Percentiles rank a stretch among this genome's conserved stretches.
These are phyloP conservation scores for Scytalopus superciliaris DNA, from an alignment of 2,113 vertebrate genomes.

Conservation along the genomic window DNA sequence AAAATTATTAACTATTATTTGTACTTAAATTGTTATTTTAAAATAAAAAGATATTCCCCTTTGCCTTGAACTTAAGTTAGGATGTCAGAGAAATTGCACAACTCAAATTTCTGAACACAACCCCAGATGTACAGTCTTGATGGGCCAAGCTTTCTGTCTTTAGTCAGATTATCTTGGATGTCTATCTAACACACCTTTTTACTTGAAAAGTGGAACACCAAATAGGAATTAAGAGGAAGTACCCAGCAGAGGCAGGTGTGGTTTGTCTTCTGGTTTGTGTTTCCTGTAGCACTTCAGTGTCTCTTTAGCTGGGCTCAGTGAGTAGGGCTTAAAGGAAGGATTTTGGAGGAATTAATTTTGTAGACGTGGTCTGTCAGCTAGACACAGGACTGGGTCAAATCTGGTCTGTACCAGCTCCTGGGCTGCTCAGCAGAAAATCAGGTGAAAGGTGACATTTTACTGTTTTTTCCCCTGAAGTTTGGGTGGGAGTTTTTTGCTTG, in stretches of 20 bases:
- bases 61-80: background rate
- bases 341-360: background rate
- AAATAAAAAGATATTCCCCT: background rate
- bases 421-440: background rate
- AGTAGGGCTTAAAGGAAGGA: background rate
- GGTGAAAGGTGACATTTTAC: background rate
- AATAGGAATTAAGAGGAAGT: background rate
- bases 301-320: background rate
- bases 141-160: background rate
- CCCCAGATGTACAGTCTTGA: background rate
- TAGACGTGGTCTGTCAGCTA: background rate
- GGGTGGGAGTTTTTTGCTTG: background rate
- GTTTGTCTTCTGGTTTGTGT: background rate
- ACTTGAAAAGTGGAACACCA: background rate
- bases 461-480: background rate
- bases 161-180: background rate
- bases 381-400: background rate
- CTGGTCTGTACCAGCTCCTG: background rate
- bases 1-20: background rate
- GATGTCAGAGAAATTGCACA: background rate
- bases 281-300: background rate
- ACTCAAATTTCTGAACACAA: background rate
- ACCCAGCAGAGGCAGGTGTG: background rate
- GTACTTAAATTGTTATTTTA: background rate
- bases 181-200: background rate